Conservation (phyloP, 2,797 vertebrate species). For the Chromobotia macracanthus region DNA sequence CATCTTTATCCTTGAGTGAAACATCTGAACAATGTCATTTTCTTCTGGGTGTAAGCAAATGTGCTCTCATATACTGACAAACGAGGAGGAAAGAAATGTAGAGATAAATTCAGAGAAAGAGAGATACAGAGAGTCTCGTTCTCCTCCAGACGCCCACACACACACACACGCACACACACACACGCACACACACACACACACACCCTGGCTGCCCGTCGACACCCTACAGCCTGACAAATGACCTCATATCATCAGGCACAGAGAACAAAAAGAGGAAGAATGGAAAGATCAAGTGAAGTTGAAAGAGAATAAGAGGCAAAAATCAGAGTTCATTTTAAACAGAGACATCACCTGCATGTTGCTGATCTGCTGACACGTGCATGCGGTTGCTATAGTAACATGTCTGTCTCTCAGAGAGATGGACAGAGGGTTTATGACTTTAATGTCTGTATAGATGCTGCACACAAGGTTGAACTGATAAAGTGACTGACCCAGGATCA, state of each 20-base stretch:
- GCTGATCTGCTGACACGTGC: conserved; percentile 20
- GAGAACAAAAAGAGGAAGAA: background rate
- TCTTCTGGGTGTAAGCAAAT: too few species aligned
- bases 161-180: too few species aligned
- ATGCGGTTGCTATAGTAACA: conserved; percentile 47
- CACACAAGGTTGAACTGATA: background rate
- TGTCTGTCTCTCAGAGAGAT: conserved; percentile 22
- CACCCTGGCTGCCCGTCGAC: background rate
- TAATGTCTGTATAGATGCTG: background rate
- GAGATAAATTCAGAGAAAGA: background rate
- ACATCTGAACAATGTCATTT: too few species aligned
- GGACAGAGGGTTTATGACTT: background rate
- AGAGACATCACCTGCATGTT: conserved; percentile 30
- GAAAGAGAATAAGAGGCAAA: too few species aligned
- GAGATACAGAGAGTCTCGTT: background rate
- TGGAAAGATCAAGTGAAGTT: background rate
- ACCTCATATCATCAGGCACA: background rate
- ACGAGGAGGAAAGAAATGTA: background rate
- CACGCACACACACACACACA: too few species aligned
- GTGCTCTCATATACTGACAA: too few species aligned
- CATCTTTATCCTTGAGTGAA: too few species aligned
- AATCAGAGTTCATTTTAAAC: background rate
- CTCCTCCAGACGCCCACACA: too few species aligned
- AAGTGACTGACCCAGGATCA: background rate
- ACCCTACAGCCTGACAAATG: background rate